Base-by-base conservation (phyloP, 2,113 vertebrate species). In the Corydoras sp. region DNA sequence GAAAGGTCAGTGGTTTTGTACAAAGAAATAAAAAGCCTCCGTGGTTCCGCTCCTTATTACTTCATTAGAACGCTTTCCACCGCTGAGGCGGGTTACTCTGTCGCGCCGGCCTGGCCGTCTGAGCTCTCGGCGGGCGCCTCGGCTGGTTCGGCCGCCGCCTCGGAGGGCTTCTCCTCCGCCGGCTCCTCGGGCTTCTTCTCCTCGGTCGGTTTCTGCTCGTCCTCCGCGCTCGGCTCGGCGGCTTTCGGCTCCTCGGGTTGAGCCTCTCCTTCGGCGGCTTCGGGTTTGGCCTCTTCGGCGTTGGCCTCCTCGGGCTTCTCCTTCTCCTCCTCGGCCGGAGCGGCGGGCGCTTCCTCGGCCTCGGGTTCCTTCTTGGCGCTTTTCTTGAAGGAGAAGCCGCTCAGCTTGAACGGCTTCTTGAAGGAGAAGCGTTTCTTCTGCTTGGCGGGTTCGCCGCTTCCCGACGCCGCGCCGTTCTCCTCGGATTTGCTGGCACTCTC, bases 401-500 rank as follows among this genome's bases (percentile, higher is more conserved):
- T 96, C 24, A 96, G 87, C 88, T 98, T 98, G 89, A 98, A 98
- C 0, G 95, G 95, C 79, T 97, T 97, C 84, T 98, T 98, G 88
- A 98, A 97, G 80, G 95, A 98, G 86, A 97, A 98, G 69, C 92
- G 89, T 89, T 97, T 97, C 87, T 98, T 98, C 89, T 96, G 96
- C 90, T 98, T 98, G 66, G 93, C 93, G 76, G 95, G 96, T 80
- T 98, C 95, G 43, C 76, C 87, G 86, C 92, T 95, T 69, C 90
- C 83, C 32, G 95, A 93, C 51, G 93, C 85, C 4, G 94, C 80
- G 1, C 77, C 82, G 0, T 87, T 88, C 73, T 51, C 78, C 71
- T 88, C 89, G 0, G 83, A 66, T 78, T 86, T 88, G 61, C 79
- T 88, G 3, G 88, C 84, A 13, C 88, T 82, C 48, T 93, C 95